Conservation (phyloP, 2,888 invertebrate species). For the Thera britannica region DNA sequence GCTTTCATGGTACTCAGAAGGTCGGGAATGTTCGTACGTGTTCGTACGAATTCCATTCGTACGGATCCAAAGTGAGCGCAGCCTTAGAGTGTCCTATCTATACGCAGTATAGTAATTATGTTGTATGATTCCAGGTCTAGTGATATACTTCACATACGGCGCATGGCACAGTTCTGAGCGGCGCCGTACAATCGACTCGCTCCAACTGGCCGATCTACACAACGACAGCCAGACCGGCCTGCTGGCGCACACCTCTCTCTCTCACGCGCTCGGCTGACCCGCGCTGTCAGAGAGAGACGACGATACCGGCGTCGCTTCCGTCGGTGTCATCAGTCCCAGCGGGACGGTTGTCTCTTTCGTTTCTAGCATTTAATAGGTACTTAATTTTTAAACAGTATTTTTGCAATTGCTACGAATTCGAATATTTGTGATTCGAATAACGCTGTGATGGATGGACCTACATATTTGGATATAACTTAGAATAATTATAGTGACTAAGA, state of each 20-base stretch:
- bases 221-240: constrained; percentile 72
- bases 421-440: background rate
- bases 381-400: constrained; percentile 5
- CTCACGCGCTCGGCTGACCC: constrained; percentile 72
- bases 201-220: constrained; percentile 65
- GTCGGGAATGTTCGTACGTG: too few species aligned
- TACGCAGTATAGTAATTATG: background rate
- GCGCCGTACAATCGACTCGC: constrained; percentile 57
- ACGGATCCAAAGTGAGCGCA: too few species aligned
- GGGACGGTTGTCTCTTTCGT: constrained; percentile 69
- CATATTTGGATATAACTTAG: background rate
- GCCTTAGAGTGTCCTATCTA: too few species aligned
- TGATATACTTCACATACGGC: constrained; percentile 90
- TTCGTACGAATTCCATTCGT: too few species aligned
- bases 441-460: background rate
- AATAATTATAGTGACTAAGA: background rate
- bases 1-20: too few species aligned
- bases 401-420: background rate
- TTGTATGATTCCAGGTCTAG: constrained; percentile 80
- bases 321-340: constrained; percentile 54
- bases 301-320: background rate
- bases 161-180: constrained; percentile 87
- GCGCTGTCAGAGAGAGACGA: constrained; percentile 19
- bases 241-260: constrained; percentile 55
- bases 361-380: constrained; percentile 62